phyloP scores from a whole-genome alignment of 2,113 vertebrate species.

The Burhinus bistriatus region DNA sequence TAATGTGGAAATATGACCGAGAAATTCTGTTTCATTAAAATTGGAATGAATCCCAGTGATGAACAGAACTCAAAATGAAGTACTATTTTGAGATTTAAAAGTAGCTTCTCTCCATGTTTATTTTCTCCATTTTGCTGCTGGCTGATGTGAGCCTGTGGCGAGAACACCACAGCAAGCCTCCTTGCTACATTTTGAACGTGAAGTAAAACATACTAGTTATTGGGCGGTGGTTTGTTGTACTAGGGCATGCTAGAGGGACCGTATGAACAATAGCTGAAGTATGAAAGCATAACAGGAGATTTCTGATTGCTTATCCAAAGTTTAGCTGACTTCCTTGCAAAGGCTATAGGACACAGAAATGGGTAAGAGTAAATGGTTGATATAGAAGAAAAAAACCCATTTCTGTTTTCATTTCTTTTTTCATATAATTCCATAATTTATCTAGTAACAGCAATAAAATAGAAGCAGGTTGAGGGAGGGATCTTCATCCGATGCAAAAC shows the following conservation, averaged over 20 bases:
- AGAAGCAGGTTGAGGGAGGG: background rate
- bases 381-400: background rate
- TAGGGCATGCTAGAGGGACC: background rate
- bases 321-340: background rate
- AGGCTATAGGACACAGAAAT: background rate
- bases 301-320: background rate
- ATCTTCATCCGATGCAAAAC: background rate
- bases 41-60: conserved; percentile 10
- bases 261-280: background rate
- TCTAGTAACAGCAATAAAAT: background rate
- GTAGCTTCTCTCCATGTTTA: background rate
- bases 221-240: background rate
- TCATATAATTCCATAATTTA: background rate
- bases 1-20: conserved; percentile 27
- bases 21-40: conserved; percentile 45
- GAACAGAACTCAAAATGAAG: conserved; percentile 1
- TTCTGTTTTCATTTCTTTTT: background rate
- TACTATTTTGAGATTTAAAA: background rate
- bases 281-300: background rate
- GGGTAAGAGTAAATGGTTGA: background rate
- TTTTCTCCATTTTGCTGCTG: background rate
- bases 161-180: background rate
- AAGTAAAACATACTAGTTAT: background rate
- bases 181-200: background rate
- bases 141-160: background rate